Conservation (phyloP, 1,140 invertebrate species). For the Sitophilus oryzae region DNA sequence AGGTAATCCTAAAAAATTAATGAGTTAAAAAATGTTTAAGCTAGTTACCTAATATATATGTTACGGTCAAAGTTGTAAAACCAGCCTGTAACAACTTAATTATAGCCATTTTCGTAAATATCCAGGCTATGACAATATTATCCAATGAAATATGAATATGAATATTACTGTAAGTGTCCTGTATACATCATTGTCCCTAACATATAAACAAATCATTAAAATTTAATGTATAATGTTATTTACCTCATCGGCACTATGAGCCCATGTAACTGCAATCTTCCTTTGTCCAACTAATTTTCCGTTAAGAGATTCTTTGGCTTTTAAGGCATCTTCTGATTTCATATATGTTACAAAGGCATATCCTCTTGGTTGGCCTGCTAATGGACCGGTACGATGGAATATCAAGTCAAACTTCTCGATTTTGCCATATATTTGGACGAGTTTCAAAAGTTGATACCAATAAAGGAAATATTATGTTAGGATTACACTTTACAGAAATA, state of each 20-base stretch:
- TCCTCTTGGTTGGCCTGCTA: slow-evolving; percentile 81
- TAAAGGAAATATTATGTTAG: slow-evolving; percentile 47
- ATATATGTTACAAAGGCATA: slow-evolving; percentile 89
- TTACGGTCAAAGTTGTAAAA: no score
- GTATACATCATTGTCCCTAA: no score
- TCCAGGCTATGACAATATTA: no score
- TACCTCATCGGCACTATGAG: slow-evolving; percentile 68
- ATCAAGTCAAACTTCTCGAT: slow-evolving; percentile 93
- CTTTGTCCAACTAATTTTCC: slow-evolving; percentile 69
- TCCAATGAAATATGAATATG: no score
- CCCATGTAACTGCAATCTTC: slow-evolving; percentile 72
- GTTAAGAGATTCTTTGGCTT: slow-evolving; percentile 64
- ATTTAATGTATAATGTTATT: slow-evolving; percentile 20
- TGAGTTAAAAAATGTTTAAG: slow-evolving; percentile 6
- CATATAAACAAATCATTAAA: not conserved
- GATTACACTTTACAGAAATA: not conserved
- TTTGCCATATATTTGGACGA: slow-evolving; percentile 84
- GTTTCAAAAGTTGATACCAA: slow-evolving; percentile 90
- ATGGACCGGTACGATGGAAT: slow-evolving; percentile 82
- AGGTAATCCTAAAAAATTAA: slow-evolving; percentile 57
- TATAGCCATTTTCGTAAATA: no score
- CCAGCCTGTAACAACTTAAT: no score
- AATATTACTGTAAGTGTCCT: no score
- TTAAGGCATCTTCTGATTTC: slow-evolving; percentile 56
- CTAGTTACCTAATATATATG: not conserved